A percentile compares a stretch with the other conserved stretches of the same genome.
phyloP scores from a whole-genome alignment of 2,113 vertebrate species.

The Ochotona curzoniae region DNA sequence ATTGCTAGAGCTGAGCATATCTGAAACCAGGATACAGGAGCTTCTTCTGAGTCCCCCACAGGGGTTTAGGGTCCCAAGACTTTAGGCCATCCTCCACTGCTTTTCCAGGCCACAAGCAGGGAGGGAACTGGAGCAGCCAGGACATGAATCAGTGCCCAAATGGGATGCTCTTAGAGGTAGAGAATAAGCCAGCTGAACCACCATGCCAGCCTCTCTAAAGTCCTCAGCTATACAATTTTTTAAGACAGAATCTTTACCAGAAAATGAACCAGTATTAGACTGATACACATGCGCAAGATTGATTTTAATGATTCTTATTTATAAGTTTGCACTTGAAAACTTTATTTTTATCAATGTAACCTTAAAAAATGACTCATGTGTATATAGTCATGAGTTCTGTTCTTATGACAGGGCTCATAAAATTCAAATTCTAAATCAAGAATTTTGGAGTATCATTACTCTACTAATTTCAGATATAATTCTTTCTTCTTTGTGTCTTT shows the following conservation, averaged over 20 bases:
- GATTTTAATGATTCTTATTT: slow-evolving; percentile 7
- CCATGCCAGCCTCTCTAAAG: neutral
- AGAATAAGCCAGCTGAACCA: too few species aligned
- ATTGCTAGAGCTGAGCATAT: too few species aligned
- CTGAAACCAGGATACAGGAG: too few species aligned
- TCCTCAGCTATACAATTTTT: neutral
- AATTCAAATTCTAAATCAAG: slow-evolving; percentile 33
- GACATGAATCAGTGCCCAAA: too few species aligned
- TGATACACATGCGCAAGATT: neutral
- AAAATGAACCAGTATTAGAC: neutral
- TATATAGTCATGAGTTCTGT: neutral
- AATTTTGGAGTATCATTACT: neutral
- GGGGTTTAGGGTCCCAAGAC: too few species aligned
- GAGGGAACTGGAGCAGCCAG: too few species aligned
- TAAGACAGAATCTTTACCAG: neutral
- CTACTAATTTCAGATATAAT: neutral
- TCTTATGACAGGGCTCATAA: neutral
- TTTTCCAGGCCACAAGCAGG: too few species aligned
- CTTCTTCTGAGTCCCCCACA: too few species aligned
- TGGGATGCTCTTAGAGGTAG: too few species aligned
- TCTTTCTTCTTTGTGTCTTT: neutral
- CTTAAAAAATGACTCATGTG: slow-evolving; percentile 1
- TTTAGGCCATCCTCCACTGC: too few species aligned
- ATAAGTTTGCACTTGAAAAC: slow-evolving; percentile 1
- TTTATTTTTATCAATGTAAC: neutral